These are phyloP conservation scores for Monodelphis domestica DNA, from an alignment of 2,797 vertebrate species.

Conservation along the genomic window DNA sequence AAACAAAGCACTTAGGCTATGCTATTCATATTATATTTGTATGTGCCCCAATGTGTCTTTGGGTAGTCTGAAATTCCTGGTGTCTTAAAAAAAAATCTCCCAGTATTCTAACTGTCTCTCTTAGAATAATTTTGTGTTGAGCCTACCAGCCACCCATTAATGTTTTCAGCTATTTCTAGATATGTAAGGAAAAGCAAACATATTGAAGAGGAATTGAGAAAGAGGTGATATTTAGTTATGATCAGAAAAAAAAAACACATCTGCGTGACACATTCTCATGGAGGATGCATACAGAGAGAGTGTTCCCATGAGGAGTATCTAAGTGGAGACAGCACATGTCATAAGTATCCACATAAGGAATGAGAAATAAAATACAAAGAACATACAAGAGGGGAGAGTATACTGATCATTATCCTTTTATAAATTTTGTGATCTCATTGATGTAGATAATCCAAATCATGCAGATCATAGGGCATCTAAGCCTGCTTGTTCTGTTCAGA, in stretches of 20 bases:
- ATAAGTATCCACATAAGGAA: background rate
- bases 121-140: conserved; percentile 54
- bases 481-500: background rate
- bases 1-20: conserved; percentile 5
- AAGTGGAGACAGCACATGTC: conserved; percentile 3
- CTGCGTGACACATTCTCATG: background rate
- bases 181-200: background rate
- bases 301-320: background rate
- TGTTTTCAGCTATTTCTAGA: conserved; percentile 29
- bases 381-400: conserved; percentile 6
- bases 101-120: background rate
- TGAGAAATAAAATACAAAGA: conserved; percentile 34
- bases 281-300: background rate
- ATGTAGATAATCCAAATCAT: conserved; percentile 14
- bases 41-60: background rate
- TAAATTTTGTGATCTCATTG: conserved; percentile 36
- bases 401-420: background rate
- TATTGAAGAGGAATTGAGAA: background rate
- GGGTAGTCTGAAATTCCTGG: background rate
- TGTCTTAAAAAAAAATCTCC: conserved; percentile 1
- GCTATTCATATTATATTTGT: background rate
- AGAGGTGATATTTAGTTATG: background rate
- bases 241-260: background rate
- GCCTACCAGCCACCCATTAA: conserved; percentile 5
- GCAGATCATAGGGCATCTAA: background rate